phyloP scores from a whole-genome alignment of 2,797 vertebrate genomes.

The Galagoides demidoff region DNA sequence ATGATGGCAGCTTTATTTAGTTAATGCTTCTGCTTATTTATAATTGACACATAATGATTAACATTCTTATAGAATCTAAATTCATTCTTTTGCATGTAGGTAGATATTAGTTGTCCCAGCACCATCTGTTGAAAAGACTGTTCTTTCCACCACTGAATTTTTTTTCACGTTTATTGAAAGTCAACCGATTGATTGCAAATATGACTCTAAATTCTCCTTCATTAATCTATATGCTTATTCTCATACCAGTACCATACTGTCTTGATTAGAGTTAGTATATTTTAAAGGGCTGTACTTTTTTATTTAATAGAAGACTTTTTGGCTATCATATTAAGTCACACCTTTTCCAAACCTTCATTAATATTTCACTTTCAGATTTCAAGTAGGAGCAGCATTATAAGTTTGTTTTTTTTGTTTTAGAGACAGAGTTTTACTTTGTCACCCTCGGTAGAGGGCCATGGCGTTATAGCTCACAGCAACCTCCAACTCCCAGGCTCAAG shows the following conservation, averaged over 20 bases:
- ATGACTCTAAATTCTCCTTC: background rate
- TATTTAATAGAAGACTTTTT: conserved; percentile 31
- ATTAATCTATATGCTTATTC: background rate
- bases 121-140: background rate
- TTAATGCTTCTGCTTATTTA: background rate
- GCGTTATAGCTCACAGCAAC: no score
- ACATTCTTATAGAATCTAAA: background rate
- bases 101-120: background rate
- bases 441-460: no score
- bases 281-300: background rate
- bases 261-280: background rate
- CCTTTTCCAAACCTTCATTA: conserved; percentile 9
- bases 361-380: background rate
- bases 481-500: no score
- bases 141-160: background rate
- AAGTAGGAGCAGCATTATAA: background rate
- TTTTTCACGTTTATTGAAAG: background rate
- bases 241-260: background rate
- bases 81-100: background rate
- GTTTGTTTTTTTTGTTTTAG: no score
- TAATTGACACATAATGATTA: background rate
- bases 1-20: background rate
- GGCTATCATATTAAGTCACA: background rate
- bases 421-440: no score
- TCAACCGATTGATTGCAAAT: background rate